phyloP scores from a whole-genome alignment of 2,888 invertebrate species.

The Drosophila mimetica region DNA sequence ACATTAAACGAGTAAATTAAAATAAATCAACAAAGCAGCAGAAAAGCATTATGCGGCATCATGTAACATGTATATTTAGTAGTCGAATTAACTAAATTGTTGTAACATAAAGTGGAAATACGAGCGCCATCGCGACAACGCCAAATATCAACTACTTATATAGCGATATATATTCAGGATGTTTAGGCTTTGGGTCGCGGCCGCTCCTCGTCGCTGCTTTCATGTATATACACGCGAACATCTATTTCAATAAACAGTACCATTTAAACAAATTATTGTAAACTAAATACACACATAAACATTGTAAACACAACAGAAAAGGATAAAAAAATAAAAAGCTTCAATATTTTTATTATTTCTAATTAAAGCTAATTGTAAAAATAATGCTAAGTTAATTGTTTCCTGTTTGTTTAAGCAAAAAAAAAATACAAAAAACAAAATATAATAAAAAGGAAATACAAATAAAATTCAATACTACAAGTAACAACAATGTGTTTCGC shows the following conservation, averaged over 20 bases:
- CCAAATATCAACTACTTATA: slow-evolving; percentile 55
- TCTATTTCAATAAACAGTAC: slow-evolving; percentile 37
- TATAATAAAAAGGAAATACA: slow-evolving; percentile 56
- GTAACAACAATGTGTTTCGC: neutral
- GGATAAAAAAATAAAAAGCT: slow-evolving; percentile 62
- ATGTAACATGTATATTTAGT: slow-evolving; percentile 59
- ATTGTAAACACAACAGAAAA: slow-evolving; percentile 41
- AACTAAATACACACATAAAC: slow-evolving; percentile 47
- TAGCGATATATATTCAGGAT: slow-evolving; percentile 49
- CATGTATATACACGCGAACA: slow-evolving; percentile 56
- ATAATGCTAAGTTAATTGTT: slow-evolving; percentile 75
- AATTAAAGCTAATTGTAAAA: slow-evolving; percentile 75
- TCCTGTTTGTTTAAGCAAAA: slow-evolving; percentile 75
- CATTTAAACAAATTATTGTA: slow-evolving; percentile 43
- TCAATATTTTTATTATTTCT: slow-evolving; percentile 78
- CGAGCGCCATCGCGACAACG: slow-evolving; percentile 32
- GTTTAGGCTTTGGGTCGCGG: slow-evolving; percentile 42
- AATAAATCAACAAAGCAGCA: slow-evolving; percentile 55
- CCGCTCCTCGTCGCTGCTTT: slow-evolving; percentile 50
- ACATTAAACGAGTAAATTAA: slow-evolving; percentile 63
- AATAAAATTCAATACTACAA: slow-evolving; percentile 51
- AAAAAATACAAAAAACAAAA: slow-evolving; percentile 18
- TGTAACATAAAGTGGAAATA: slow-evolving; percentile 55
- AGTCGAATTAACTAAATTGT: slow-evolving; percentile 73
- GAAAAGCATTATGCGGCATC: slow-evolving; percentile 52